Conservation (phyloP, 2,888 invertebrate species). For the Cephus spinipes region DNA sequence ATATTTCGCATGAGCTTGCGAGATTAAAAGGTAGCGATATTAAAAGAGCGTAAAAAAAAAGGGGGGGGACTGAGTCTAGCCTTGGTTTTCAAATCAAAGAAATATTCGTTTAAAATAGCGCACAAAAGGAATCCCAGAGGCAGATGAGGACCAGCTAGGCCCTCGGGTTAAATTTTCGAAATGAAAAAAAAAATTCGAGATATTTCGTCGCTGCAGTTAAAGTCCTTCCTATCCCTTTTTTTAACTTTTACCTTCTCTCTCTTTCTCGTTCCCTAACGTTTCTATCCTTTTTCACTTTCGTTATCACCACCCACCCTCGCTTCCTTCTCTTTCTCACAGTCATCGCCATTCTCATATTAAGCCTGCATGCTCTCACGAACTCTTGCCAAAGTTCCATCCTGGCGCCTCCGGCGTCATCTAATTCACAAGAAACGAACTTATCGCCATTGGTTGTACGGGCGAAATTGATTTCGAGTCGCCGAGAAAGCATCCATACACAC, state of each 20-base stretch:
- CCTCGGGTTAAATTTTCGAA: conserved; percentile 22
- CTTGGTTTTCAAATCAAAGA: conserved; percentile 24
- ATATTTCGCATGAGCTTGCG: conserved; percentile 28
- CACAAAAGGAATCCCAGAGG: conserved; percentile 19
- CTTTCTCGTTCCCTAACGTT: neutral
- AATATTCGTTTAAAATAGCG: conserved; percentile 28
- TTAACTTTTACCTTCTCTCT: neutral
- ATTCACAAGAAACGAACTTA: neutral
- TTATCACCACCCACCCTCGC: neutral
- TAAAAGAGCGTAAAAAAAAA: conserved; percentile 12
- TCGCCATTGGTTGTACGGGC: neutral
- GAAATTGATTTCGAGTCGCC: neutral
- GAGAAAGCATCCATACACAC: neutral
- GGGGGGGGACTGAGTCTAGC: no score
- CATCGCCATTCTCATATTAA: neutral
- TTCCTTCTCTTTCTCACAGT: neutral
- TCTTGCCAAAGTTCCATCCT: neutral
- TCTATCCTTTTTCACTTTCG: neutral
- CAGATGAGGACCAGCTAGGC: conserved; percentile 14
- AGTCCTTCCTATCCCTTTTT: conserved; percentile 3
- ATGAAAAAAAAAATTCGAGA: conserved; percentile 14
- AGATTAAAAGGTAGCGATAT: conserved; percentile 22
- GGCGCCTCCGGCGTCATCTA: neutral
- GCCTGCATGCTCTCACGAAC: neutral
- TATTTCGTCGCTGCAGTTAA: neutral